A percentile compares a stretch with the other conserved stretches of the same genome.
These are phyloP conservation scores for Microctenopoma steveboyesi DNA, from an alignment of 2,797 vertebrate species.

Conservation along the genomic window DNA sequence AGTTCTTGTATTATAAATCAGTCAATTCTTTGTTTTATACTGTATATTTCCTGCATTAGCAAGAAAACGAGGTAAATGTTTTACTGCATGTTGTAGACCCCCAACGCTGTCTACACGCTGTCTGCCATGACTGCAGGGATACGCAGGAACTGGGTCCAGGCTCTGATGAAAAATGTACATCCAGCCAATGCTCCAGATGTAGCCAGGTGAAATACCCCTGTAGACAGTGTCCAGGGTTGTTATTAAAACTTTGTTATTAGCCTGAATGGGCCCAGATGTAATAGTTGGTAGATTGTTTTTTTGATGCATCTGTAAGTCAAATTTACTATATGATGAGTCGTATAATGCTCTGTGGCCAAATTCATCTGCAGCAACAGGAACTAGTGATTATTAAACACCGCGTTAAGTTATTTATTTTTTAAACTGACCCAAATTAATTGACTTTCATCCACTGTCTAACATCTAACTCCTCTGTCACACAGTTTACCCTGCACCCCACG, in stretches of 20 bases:
- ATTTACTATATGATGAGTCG: no score
- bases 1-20: fast-evolving
- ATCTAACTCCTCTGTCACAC: neutral
- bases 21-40: neutral
- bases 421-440: no score
- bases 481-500: slow-evolving; percentile 59
- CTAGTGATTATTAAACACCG: no score
- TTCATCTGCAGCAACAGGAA: no score
- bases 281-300: no score
- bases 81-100: slow-evolving; percentile 57
- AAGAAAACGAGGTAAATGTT: neutral
- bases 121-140: slow-evolving; percentile 82
- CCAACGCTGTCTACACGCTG: slow-evolving; percentile 63
- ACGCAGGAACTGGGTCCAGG: slow-evolving; percentile 82
- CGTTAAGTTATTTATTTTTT: no score
- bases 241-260: no score
- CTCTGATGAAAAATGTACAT: slow-evolving; percentile 77
- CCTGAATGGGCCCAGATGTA: no score
- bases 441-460: neutral
- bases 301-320: no score
- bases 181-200: slow-evolving; percentile 71
- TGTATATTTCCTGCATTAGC: neutral
- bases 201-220: slow-evolving; percentile 38
- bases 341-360: no score
- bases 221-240: no score